A percentile compares a stretch with the other conserved stretches of the same genome.
These are phyloP conservation scores for Scophthalmus maximus DNA, from an alignment of 2,113 vertebrate species.

Conservation along the genomic window DNA sequence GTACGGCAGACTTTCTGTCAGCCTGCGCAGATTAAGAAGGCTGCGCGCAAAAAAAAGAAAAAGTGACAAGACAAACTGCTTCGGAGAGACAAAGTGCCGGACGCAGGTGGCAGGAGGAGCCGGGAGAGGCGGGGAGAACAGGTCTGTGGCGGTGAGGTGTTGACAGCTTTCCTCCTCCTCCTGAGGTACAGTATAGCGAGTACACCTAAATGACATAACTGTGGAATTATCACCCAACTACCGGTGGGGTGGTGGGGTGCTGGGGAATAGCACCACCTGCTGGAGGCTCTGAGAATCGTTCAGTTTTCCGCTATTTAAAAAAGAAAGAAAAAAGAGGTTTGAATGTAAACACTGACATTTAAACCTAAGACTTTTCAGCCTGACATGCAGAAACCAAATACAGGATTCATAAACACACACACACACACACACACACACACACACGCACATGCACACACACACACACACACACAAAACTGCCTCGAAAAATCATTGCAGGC, in stretches of 20 bases:
- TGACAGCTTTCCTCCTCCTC: conserved; percentile 37
- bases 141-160: not conserved
- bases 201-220: conserved; percentile 57
- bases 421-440: no score
- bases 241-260: not conserved
- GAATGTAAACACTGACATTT: not conserved
- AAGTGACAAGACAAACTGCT: not conserved
- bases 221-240: conserved; percentile 49
- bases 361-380: not conserved
- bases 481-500: no score
- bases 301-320: not conserved
- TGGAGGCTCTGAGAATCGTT: not conserved
- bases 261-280: conserved; percentile 55
- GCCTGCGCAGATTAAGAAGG: not conserved
- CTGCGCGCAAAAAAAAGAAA: no score
- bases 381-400: no score
- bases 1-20: conserved; percentile 7
- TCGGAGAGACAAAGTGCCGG: not conserved
- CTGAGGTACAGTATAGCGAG: conserved; percentile 26
- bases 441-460: no score
- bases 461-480: no score
- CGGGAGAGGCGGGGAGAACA: no score
- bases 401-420: not conserved
- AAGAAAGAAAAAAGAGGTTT: not conserved
- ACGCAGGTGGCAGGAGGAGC: conserved; percentile 6